phyloP scores from a whole-genome alignment of 2,113 vertebrate species.

The Gasterosteus aculeatus region DNA sequence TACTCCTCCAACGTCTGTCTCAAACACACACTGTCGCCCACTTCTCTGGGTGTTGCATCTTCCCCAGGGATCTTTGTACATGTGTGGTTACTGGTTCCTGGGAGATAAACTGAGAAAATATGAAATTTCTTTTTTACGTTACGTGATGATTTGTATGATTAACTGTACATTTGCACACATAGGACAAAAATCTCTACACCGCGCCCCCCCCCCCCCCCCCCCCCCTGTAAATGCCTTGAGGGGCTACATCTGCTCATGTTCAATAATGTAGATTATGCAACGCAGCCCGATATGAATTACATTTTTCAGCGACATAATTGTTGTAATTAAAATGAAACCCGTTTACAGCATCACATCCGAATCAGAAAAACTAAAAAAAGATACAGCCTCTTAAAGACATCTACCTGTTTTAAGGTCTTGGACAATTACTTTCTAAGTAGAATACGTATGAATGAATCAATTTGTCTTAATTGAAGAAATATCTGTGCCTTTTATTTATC shows the following conservation, averaged over 20 bases:
- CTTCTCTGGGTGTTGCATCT: slow-evolving; percentile 24
- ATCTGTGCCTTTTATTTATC: slow-evolving; percentile 12
- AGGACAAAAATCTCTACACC: too few relatives aligned
- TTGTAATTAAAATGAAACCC: slow-evolving; percentile 27
- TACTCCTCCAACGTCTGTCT: slow-evolving; percentile 22
- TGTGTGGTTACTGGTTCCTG: slow-evolving; percentile 19
- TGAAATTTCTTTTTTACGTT: too few relatives aligned
- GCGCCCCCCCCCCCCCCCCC: too few relatives aligned
- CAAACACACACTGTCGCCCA: slow-evolving; percentile 12
- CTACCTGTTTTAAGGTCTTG: neutral
- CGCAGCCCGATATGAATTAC: slow-evolving; percentile 15
- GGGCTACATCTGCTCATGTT: slow-evolving; percentile 11
- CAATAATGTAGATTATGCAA: slow-evolving; percentile 32
- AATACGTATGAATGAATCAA: slow-evolving; percentile 19
- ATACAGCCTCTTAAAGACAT: slow-evolving; percentile 10
- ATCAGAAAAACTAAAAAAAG: slow-evolving; percentile 2
- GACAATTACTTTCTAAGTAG: slow-evolving; percentile 1
- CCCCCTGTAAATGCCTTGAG: slow-evolving; percentile 7
- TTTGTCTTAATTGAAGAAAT: slow-evolving; percentile 27
- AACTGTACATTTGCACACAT: too few relatives aligned
- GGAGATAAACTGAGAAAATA: slow-evolving; percentile 18
- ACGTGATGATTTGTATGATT: too few relatives aligned
- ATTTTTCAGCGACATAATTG: slow-evolving; percentile 10
- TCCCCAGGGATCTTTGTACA: slow-evolving; percentile 24
- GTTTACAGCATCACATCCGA: slow-evolving; percentile 1